Evolutionary conservation across 2,888 invertebrate species (phyloP).

Genomic region (Chorisops tibialis): DNA sequence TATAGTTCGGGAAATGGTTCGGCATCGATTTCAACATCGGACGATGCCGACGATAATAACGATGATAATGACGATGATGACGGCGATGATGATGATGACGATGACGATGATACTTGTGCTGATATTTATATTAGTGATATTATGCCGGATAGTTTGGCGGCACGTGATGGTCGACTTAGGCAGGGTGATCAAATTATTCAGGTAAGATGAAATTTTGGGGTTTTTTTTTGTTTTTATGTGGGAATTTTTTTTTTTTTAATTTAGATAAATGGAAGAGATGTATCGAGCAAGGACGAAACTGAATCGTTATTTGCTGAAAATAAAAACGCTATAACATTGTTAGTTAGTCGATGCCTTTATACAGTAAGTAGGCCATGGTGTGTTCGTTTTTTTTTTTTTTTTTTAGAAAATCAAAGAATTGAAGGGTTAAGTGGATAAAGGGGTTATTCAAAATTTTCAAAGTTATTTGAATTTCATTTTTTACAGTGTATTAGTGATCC

Average conservation of each 20-base stretch:
- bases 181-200: constrained; percentile 64
- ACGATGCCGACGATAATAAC: constrained; percentile 40
- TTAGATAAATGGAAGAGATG: constrained; percentile 61
- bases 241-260: constrained; percentile 45
- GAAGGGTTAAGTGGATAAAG: no score
- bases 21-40: constrained; percentile 5
- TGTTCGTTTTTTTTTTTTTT: no score
- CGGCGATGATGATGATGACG: constrained; percentile 34
- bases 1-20: constrained; percentile 54
- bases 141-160: constrained; percentile 59
- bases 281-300: constrained; percentile 60
- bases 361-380: constrained; percentile 55
- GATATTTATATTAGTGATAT: constrained; percentile 69
- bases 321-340: constrained; percentile 57
- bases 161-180: constrained; percentile 58
- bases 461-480: no score
- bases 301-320: constrained; percentile 61
- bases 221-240: no score
- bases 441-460: no score
- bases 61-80: constrained; percentile 42
- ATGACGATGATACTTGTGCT: constrained; percentile 54
- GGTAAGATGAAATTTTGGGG: constrained; percentile 42
- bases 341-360: constrained; percentile 60
- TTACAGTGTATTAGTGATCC: no score
- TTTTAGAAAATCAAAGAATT: no score